Evolutionary conservation across 2,797 vertebrate species (phyloP), one percentile per base, ranked within the genome.

Genomic region (Novumbra hubbsi): DNA sequence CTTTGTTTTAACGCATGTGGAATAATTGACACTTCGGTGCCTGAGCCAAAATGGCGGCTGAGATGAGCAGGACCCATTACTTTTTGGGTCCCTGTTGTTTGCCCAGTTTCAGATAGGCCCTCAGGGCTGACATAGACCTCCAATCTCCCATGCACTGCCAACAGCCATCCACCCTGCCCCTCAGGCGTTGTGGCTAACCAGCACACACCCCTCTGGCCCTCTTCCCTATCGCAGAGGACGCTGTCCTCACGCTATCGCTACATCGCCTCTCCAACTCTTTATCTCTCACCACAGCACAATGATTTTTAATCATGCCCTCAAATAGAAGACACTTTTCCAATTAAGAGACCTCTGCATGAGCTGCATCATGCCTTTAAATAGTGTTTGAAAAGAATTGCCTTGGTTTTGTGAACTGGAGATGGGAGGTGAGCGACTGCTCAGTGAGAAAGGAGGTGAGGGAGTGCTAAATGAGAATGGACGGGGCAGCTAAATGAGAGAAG

Each of bases 261-360:
- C 76, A 91, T 91, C 71, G 76, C 62, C 88, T 91, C 84, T 70
- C 86, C 4, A 63, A 83, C 82, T 88, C 88, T 87, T 91, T 92
- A 91, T 92, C 91, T 66, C 86, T 21, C 79, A 88, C 84, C 82
- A 84, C 91, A 91, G 88, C 86, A 77, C 84, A 85, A 83, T 84
- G 84, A 86, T 83, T 91, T 93, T 93, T 92, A 93, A 93, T 92
- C 91, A 88, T 89, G 89, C 85, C 86, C 86, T 80, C 79, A 74
- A 92, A 90, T 86, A 79, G 87, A 81, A 88, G 88, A 88, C 86
- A 85, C 88, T 88, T 92, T 93, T 93, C 90, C 90, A 92, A 93
- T 93, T 93, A 93, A 90, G 73, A 83, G 78, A 80, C 80, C 87
- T 66, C 79, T 73, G 83, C 85, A 82, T 19, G 9, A 76, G 15